Base-by-base conservation (phyloP, 2,797 vertebrate genomes). In the Potorous gilbertii region DNA sequence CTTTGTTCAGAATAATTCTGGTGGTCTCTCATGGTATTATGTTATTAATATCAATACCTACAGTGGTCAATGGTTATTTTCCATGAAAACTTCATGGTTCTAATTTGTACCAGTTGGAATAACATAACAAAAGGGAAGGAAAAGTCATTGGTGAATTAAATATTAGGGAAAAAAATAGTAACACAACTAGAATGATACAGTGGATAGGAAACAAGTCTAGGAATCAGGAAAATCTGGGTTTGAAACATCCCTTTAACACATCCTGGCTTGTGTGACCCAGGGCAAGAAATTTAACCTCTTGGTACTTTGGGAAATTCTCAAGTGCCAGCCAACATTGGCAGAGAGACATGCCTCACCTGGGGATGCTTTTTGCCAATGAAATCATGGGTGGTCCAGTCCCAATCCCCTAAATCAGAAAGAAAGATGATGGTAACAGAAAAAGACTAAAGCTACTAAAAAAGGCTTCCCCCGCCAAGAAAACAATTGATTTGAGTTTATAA, bases 71-170 rank as follows among this genome's bases (percentile, higher is more conserved):
- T 91, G 90, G 93, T 93, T 97, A 93, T 97, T 97, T 97, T 94
- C 96, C 94, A 96, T 52, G 56, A 87, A 97, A 97, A 91, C 96
- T 92, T 95, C 96, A 96, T 90, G 97, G 96, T 96, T 97, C 98
- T 96, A 98, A 97, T 97, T 97, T 98, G 94, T 92, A 93, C 90
- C 97, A 97, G 95, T 9, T 97, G 96, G 94, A 97, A 96, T 96
- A 96, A 96, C 92, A 94, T 54, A 97, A 94, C 66, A 96, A 96
- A 94, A 40, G 90, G 91, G 93, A 96, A 34, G 59, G 92, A 93
- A 93, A 97, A 92, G n/a, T 92, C 97, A 97, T 95, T 96, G 97
- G 90, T 94, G 59, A 95, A 91, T 96, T 56, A n/a, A 94, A 94
- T 96, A 95, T 97, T 95, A 57, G 56, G 95, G 93, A 74, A 93